Evolutionary conservation across 2,888 invertebrate genomes (phyloP).

Genomic region (Drosophila putrida): DNA sequence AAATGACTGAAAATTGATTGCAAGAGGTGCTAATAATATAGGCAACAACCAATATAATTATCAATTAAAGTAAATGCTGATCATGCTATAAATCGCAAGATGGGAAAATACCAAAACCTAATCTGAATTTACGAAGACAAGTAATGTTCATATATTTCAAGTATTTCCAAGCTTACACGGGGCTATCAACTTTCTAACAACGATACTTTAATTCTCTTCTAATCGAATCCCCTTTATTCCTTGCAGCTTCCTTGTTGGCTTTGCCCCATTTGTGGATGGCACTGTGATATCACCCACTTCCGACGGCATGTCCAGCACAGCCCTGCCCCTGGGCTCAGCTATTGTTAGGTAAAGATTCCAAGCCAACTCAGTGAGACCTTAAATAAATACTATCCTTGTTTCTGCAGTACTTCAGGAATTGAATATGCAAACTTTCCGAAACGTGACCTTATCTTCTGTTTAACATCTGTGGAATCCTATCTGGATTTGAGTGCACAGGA

Average conservation of each 20-base stretch:
- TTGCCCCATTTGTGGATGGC: conserved; percentile 98
- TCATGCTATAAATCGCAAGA: too few relatives aligned
- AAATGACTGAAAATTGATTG: too few relatives aligned
- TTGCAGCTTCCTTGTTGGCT: conserved; percentile 91
- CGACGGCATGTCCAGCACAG: conserved; percentile 79
- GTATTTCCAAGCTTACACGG: too few relatives aligned
- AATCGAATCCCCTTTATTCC: background rate
- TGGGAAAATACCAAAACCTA: too few relatives aligned
- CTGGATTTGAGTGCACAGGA: conserved; percentile 93
- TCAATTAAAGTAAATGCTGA: too few relatives aligned
- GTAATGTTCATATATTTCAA: too few relatives aligned
- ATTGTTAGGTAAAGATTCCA: conserved; percentile 86
- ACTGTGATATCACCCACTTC: conserved; percentile 90
- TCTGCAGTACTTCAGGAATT: conserved; percentile 88
- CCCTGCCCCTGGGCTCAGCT: conserved; percentile 85
- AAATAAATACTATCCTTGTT: background rate
- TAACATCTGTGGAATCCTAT: conserved; percentile 93
- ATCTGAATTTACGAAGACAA: too few relatives aligned
- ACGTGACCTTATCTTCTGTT: conserved; percentile 93
- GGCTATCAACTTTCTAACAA: too few relatives aligned
- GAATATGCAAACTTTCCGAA: conserved; percentile 93
- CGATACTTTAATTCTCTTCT: too few relatives aligned
- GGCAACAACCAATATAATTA: too few relatives aligned
- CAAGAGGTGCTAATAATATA: too few relatives aligned
- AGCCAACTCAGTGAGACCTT: background rate